Conservation (phyloP, 2,113 vertebrate species). For the Poecile atricapillus region DNA sequence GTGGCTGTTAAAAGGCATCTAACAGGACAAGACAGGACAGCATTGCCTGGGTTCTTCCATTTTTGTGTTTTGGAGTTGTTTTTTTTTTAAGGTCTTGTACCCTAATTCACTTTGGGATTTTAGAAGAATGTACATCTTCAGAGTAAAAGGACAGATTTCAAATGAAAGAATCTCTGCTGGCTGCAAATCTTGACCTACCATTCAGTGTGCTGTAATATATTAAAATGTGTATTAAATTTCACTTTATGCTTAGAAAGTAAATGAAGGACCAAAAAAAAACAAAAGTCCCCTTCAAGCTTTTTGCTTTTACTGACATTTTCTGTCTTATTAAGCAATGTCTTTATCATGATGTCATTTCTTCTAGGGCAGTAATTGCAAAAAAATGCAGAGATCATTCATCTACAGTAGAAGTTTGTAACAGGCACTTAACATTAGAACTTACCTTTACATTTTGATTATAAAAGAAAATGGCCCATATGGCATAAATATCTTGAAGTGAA, state of each 20-base stretch:
- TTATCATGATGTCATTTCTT: conserved; percentile 31
- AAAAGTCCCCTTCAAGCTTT: conserved; percentile 45
- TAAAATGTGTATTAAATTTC: background rate
- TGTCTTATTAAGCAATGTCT: conserved; percentile 37
- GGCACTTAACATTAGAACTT: conserved; percentile 33
- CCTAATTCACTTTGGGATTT: background rate
- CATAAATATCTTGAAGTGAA: conserved; percentile 44
- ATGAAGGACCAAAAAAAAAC: conserved; percentile 20
- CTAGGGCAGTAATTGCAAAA: background rate
- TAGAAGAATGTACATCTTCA: background rate
- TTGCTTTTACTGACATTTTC: conserved; percentile 42
- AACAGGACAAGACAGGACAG: background rate
- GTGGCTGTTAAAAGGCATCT: background rate
- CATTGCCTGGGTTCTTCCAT: background rate
- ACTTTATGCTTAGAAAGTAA: background rate
- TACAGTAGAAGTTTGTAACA: background rate
- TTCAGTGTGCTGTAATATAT: background rate
- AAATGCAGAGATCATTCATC: conserved; percentile 14
- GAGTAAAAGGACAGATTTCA: background rate
- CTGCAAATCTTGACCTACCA: background rate
- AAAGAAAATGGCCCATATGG: conserved; percentile 36
- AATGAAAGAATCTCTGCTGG: background rate
- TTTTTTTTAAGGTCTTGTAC: background rate
- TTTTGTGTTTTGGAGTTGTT: background rate
- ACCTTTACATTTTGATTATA: conserved; percentile 44